phyloP scores from a whole-genome alignment of 2,888 invertebrate species.

The Stenodera caucasica region DNA sequence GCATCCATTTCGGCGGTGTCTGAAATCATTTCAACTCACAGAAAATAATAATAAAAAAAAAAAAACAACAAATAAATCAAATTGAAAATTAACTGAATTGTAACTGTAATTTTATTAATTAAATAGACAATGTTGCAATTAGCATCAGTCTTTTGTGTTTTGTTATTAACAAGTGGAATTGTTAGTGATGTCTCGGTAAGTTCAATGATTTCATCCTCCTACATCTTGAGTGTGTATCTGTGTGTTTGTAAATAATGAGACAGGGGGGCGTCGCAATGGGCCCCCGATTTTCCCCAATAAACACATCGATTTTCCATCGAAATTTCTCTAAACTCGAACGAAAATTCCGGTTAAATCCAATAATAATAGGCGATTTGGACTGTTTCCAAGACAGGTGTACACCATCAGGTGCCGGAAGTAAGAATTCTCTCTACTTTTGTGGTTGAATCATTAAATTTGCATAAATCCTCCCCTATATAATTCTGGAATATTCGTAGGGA shows the following conservation, averaged over 20 bases:
- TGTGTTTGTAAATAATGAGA: neutral
- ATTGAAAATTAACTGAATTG: too few species aligned
- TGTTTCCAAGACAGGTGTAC: neutral
- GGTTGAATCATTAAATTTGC: too few species aligned
- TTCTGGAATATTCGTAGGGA: too few species aligned
- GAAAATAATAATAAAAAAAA: too few species aligned
- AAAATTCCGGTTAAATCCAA: neutral
- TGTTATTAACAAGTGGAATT: conserved; percentile 63
- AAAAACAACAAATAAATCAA: too few species aligned
- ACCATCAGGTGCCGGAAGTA: conserved; percentile 15
- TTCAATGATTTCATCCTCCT: conserved; percentile 37
- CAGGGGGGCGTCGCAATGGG: too few species aligned
- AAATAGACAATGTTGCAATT: conserved; percentile 60
- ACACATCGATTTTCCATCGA: neutral
- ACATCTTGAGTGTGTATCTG: neutral
- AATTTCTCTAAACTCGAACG: neutral
- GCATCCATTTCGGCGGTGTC: conserved; percentile 46
- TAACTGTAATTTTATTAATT: neutral
- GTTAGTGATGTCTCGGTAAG: conserved; percentile 63
- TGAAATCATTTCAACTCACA: conserved; percentile 35
- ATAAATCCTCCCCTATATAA: too few species aligned
- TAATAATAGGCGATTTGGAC: neutral
- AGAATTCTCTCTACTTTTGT: too few species aligned
- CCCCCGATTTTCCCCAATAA: too few species aligned
- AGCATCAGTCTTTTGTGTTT: conserved; percentile 64